These are phyloP conservation scores for Anguilla japonica DNA, from an alignment of 2,113 vertebrate genomes.

Conservation along the genomic window DNA sequence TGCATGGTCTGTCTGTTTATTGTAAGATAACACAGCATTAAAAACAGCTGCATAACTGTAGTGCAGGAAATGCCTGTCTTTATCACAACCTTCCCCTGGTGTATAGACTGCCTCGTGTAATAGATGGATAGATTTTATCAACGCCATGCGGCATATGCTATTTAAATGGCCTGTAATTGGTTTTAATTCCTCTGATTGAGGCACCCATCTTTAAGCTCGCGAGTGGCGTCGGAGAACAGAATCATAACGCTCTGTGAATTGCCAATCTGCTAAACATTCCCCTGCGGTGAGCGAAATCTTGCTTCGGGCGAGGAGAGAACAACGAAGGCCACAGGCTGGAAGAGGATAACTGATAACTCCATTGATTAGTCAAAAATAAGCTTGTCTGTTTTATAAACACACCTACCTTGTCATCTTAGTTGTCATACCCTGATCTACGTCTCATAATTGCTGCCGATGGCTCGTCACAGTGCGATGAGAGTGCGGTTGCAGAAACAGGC, in stretches of 20 bases:
- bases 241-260: neutral
- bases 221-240: neutral
- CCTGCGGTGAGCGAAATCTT: neutral
- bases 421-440: neutral
- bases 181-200: conserved; percentile 4
- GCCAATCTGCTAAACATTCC: neutral
- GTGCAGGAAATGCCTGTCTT: neutral
- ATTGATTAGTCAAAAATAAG: neutral
- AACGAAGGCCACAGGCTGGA: neutral
- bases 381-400: neutral
- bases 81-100: neutral
- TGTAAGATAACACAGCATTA: neutral
- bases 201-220: neutral
- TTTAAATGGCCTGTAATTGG: conserved; percentile 5
- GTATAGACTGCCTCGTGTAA: neutral
- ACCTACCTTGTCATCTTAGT: neutral
- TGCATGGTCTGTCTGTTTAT: neutral
- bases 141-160: neutral
- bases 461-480: neutral
- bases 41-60: neutral
- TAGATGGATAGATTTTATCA: neutral
- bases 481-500: neutral
- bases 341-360: neutral
- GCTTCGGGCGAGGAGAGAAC: neutral
- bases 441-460: neutral